These are phyloP conservation scores for Clarias pachynema DNA, from an alignment of 2,797 vertebrate genomes.

Conservation along the genomic window DNA sequence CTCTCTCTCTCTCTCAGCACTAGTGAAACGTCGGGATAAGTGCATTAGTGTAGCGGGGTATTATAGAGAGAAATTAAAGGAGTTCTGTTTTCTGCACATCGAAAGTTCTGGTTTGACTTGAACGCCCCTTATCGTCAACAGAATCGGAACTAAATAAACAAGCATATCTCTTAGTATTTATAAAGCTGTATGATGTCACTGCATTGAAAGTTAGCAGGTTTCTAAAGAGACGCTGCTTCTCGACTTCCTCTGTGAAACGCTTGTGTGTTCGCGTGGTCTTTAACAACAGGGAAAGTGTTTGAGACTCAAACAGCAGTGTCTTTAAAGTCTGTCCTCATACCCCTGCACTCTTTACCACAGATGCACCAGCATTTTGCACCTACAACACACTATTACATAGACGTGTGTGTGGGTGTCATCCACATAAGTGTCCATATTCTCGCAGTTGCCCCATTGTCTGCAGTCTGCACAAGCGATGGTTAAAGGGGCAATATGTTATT, in stretches of 20 bases:
- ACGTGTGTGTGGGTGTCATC: background rate
- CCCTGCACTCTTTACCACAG: conserved; percentile 6
- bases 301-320: conserved; percentile 43
- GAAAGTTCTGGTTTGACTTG: no score
- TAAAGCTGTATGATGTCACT: conserved; percentile 33
- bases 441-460: background rate
- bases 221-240: conserved; percentile 14
- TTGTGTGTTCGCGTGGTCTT: background rate
- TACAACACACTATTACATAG: conserved; percentile 1
- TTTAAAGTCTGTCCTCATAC: background rate
- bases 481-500: background rate
- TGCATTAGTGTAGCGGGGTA: no score
- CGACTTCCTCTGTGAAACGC: conserved; percentile 5
- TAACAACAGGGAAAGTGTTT: conserved; percentile 21
- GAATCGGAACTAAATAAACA: no score
- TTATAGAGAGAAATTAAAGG: no score
- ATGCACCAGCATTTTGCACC: conserved; percentile 7
- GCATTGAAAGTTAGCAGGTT: background rate
- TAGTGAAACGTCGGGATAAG: no score
- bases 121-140: no score
- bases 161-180: background rate
- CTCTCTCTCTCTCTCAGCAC: conserved; percentile 42
- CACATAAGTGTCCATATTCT: background rate
- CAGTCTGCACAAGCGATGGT: background rate
- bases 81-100: no score